Evolutionary conservation across 2,797 vertebrate genomes (phyloP).

Genomic region (Tragelaphus eurycerus): DNA sequence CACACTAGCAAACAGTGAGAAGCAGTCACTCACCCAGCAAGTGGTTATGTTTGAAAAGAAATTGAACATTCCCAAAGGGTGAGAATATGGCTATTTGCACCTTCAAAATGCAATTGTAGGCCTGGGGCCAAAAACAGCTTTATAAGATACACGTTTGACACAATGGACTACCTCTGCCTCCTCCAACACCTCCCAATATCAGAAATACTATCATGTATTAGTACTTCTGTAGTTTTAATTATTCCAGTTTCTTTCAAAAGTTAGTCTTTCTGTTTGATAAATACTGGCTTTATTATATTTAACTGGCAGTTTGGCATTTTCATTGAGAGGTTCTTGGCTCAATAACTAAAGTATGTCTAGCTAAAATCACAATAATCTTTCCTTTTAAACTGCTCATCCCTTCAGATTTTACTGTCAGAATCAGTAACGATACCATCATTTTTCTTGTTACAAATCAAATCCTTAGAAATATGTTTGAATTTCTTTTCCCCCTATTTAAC

Average conservation of each 20-base stretch:
- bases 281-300: background rate
- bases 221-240: constrained; percentile 1
- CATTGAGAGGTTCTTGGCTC: background rate
- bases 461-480: background rate
- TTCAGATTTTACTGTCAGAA: background rate
- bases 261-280: background rate
- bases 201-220: background rate
- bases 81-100: constrained; percentile 74
- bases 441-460: background rate
- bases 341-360: background rate
- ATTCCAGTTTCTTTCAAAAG: background rate
- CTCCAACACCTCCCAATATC: background rate
- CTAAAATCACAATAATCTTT: constrained; percentile 1
- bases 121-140: constrained; percentile 47
- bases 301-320: background rate
- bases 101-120: constrained; percentile 67
- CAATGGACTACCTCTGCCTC: background rate
- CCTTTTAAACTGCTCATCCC: background rate
- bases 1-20: constrained; percentile 51
- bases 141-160: constrained; percentile 38
- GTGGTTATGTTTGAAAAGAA: constrained; percentile 63
- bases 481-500: background rate
- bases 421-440: background rate
- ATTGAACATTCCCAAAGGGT: constrained; percentile 72
- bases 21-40: constrained; percentile 56